Evolutionary conservation across 2,113 vertebrate species (phyloP), one percentile per base, ranked within the genome.

Genomic region (Vulpes vulpes): DNA sequence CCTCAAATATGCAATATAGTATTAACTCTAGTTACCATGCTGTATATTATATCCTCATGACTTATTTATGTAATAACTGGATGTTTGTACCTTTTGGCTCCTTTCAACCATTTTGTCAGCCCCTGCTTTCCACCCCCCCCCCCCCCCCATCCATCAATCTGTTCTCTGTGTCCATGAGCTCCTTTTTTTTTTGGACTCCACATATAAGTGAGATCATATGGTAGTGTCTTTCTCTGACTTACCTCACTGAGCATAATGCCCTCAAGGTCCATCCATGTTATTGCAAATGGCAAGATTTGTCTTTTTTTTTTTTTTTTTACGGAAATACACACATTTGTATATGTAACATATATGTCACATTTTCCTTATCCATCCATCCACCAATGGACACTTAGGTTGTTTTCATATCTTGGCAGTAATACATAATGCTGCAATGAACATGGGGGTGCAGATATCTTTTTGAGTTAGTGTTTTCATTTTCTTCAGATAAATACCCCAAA

Each of bases 401-500:
- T 89, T 53, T 53, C 64, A 23, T 8, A 30, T 35, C 11, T 89
- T 71, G 38, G 38, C 14, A 32, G n/a, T 78, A 49, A 51, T 49
- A 69, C 49, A 67, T 80, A 49, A 80, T 35, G 22, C 53, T 60
- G 30, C 53, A 94, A 2, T 53, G 64, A 91, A 73, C 55, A 62
- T 35, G 35, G 27, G 7, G 22, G 1, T 35, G 65, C 30, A 53
- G 10, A 10, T 15, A 89, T 55, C 57, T 94, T 86, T 94, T 73
- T 35, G 69, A 95, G 76, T 89, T 83, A 20, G 65, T 64, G 27
- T 83, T 64, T 83, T 89, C 59, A 23, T 73, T 62, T 94, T 23
- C 43, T 89, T 64, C 81, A 67, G 69, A 74, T 94, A 81, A 81
- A 89, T 80, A 60, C 25, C 85, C 65, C 38, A 43, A 89, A 73